phyloP scores from a whole-genome alignment of 2,888 invertebrate species.

The Portevinia maculata region DNA sequence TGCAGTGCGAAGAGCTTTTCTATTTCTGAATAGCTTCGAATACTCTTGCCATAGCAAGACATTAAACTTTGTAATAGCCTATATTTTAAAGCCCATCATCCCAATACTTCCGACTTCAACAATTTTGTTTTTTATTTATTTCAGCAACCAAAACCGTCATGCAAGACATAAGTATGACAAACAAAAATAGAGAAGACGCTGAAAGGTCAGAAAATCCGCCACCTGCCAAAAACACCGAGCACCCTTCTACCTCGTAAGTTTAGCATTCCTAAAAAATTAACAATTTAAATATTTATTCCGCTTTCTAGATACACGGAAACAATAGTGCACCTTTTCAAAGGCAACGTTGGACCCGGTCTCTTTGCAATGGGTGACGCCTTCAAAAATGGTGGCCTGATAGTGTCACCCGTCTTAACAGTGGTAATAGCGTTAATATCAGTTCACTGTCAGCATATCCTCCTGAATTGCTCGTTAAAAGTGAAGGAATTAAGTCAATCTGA shows the following conservation, averaged over 20 bases:
- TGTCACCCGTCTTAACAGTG: slow-evolving; percentile 90
- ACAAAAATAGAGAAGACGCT: slow-evolving; percentile 16
- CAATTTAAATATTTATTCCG: neutral
- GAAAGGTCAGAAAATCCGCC: slow-evolving; percentile 17
- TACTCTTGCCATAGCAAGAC: too few relatives aligned
- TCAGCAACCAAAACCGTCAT: slow-evolving; percentile 12
- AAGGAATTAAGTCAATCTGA: slow-evolving; percentile 84
- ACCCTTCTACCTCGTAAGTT: slow-evolving; percentile 62
- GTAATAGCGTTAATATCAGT: slow-evolving; percentile 93
- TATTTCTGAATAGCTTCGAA: too few relatives aligned
- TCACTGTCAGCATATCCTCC: slow-evolving; percentile 96
- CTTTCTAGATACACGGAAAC: slow-evolving; percentile 90
- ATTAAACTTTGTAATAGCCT: too few relatives aligned
- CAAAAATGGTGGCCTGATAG: slow-evolving; percentile 93
- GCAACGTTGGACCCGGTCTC: slow-evolving; percentile 97
- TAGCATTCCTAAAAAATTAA: neutral
- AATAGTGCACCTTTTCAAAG: slow-evolving; percentile 95
- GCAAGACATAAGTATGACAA: slow-evolving; percentile 34
- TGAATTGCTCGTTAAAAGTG: slow-evolving; percentile 89
- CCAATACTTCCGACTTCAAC: too few relatives aligned
- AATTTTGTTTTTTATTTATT: slow-evolving; percentile 11
- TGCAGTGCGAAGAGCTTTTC: too few relatives aligned
- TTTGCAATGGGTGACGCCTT: slow-evolving; percentile 98
- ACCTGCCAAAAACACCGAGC: slow-evolving; percentile 22
- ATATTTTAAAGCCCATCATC: too few relatives aligned